Evolutionary conservation across 2,888 invertebrate species (phyloP).

Genomic region (Trachelus tabidus): DNA sequence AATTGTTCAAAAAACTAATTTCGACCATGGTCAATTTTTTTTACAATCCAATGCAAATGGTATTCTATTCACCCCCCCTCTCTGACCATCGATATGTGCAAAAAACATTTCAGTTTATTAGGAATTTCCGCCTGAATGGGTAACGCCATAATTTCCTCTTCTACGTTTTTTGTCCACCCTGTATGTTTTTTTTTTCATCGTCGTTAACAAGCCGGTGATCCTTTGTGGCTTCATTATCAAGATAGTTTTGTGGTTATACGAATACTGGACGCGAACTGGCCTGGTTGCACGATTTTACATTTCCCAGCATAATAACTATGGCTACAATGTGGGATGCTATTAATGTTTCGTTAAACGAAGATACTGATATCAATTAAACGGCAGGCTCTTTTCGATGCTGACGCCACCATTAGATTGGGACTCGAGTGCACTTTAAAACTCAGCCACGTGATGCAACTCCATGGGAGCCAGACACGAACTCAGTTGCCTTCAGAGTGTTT

Average conservation of each 20-base stretch:
- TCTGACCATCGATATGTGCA: neutral
- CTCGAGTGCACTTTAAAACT: constrained; percentile 32
- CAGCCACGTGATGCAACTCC: constrained; percentile 7
- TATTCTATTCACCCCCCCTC: too few relatives aligned
- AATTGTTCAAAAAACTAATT: constrained; percentile 2
- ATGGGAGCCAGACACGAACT: constrained; percentile 5
- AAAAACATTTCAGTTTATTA: neutral
- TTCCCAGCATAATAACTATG: neutral
- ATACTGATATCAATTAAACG: neutral
- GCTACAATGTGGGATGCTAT: neutral
- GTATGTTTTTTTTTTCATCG: neutral
- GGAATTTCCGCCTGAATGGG: neutral
- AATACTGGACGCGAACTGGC: neutral
- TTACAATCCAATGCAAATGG: neutral
- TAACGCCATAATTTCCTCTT: too few relatives aligned
- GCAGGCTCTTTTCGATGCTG: neutral
- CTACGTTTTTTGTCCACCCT: too few relatives aligned
- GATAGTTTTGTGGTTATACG: neutral
- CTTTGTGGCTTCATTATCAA: neutral
- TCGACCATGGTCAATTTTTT: neutral
- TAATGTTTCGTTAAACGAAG: neutral
- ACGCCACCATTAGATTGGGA: constrained; percentile 28
- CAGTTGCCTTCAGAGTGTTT: constrained; percentile 9
- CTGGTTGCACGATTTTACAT: neutral
- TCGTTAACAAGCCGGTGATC: neutral